Evolutionary conservation across 2,113 vertebrate genomes (phyloP).

Genomic region (Neolamprologus ventralis): DNA sequence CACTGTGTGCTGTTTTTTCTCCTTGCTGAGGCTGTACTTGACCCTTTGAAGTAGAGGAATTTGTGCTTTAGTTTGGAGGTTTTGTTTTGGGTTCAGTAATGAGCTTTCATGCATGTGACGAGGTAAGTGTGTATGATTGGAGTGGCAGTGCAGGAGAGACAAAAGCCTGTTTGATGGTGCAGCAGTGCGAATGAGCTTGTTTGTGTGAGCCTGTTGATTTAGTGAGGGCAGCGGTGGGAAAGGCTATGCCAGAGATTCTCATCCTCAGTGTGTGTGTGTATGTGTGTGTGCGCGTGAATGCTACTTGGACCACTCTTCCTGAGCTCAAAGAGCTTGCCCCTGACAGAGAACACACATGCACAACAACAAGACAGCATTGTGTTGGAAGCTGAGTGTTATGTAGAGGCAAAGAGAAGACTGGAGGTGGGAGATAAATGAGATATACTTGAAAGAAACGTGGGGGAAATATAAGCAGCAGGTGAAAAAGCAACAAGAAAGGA

Average conservation of each 20-base stretch:
- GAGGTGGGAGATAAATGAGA: slow-evolving; percentile 21
- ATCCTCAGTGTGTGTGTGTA: slow-evolving; percentile 18
- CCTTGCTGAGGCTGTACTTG: neutral
- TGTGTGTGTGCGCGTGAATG: neutral
- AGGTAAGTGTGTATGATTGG: slow-evolving; percentile 7
- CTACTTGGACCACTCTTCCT: slow-evolving; percentile 41
- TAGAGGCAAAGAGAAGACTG: neutral
- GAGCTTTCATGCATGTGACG: slow-evolving; percentile 13
- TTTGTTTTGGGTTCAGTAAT: slow-evolving; percentile 32
- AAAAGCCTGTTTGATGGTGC: slow-evolving; percentile 53
- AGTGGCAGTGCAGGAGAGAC: slow-evolving; percentile 13
- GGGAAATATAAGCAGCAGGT: neutral
- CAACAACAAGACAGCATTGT: slow-evolving; percentile 51
- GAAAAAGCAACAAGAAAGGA: neutral
- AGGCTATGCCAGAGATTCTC: slow-evolving; percentile 63
- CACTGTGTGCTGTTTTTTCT: neutral
- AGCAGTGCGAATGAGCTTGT: slow-evolving; percentile 36
- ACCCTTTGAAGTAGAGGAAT: neutral
- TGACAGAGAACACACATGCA: slow-evolving; percentile 36
- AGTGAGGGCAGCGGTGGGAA: slow-evolving; percentile 65
- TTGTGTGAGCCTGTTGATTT: slow-evolving; percentile 51
- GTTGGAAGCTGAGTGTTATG: neutral
- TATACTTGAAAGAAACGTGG: slow-evolving; percentile 1
- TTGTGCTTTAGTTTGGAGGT: neutral
- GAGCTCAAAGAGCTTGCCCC: slow-evolving; percentile 44